A percentile compares a stretch with the other conserved stretches of the same genome.
Evolutionary conservation across 2,113 vertebrate species (phyloP).

Genomic region (Brachyhypopomus gauderio): DNA sequence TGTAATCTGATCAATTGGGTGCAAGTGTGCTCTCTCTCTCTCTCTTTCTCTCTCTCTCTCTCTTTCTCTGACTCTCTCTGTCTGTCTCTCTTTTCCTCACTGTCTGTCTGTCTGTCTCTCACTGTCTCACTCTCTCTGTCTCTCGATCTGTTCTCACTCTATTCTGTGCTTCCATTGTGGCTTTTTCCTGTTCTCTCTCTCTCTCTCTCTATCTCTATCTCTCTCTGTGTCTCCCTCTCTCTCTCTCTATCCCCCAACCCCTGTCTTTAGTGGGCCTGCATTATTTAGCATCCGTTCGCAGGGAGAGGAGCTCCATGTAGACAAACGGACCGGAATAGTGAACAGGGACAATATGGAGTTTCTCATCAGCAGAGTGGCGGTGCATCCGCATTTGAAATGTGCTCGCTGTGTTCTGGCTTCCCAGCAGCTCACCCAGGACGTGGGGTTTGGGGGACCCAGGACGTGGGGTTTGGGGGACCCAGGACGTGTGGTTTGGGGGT

Average conservation of each 20-base stretch:
- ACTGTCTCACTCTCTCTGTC: not conserved
- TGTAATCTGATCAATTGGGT: conserved; percentile 41
- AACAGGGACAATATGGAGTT: not conserved
- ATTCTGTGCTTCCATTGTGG: not conserved
- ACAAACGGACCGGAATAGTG: not conserved
- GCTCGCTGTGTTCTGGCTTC: not conserved
- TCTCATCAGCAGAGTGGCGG: not conserved
- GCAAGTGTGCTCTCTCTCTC: not conserved
- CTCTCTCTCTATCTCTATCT: not conserved
- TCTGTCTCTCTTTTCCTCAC: conserved; percentile 17
- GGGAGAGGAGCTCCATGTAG: conserved; percentile 3
- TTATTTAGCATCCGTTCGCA: conserved; percentile 23
- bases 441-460: not conserved
- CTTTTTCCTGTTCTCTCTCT: not conserved
- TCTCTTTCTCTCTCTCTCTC: not conserved
- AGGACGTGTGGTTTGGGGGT: not conserved
- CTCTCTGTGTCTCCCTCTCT: not conserved
- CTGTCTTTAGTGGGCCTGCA: not conserved
- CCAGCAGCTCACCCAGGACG: not conserved
- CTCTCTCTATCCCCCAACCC: not conserved
- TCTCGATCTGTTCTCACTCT: not conserved
- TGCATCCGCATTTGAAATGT: not conserved
- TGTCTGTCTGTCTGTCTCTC: conserved; percentile 13
- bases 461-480: not conserved
- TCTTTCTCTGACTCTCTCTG: conserved; percentile 5